These are phyloP conservation scores for Gadopsis bispinosus DNA, from an alignment of 2,797 vertebrate species.

Conservation along the genomic window DNA sequence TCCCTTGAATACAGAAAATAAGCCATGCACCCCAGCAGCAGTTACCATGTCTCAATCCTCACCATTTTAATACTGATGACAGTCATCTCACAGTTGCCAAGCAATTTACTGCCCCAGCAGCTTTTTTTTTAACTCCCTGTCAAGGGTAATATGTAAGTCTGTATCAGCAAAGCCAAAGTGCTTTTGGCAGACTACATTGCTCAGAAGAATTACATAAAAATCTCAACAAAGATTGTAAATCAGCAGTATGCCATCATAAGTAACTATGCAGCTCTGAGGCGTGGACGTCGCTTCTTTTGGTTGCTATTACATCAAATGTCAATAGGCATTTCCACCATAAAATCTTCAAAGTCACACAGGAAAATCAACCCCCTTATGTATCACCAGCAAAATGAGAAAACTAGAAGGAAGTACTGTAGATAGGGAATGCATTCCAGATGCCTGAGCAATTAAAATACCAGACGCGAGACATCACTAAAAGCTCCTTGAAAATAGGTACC, in stretches of 20 bases:
- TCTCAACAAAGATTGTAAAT: slow-evolving; percentile 14
- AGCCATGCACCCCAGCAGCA: background rate
- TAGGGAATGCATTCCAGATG: slow-evolving; percentile 55
- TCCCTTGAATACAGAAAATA: slow-evolving; percentile 20
- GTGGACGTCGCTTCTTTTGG: slow-evolving; percentile 11
- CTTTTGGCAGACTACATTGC: slow-evolving; percentile 22
- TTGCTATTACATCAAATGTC: slow-evolving; percentile 21
- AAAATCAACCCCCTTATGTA: slow-evolving; percentile 22
- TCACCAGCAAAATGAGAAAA: slow-evolving; percentile 24
- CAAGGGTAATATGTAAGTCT: slow-evolving; percentile 29
- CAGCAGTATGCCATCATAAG: slow-evolving; percentile 3
- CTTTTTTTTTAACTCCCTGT: slow-evolving; percentile 24
- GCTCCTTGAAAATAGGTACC: slow-evolving; percentile 26
- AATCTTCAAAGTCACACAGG: slow-evolving; percentile 16
- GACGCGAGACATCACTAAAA: slow-evolving; percentile 16
- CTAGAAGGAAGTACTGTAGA: slow-evolving; percentile 13
- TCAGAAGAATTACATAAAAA: slow-evolving; percentile 27
- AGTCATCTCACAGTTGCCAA: slow-evolving; percentile 20
- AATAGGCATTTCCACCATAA: slow-evolving; percentile 12
- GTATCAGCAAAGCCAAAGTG: slow-evolving; percentile 32
- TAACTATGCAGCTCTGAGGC: slow-evolving; percentile 7
- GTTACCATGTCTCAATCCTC: slow-evolving; percentile 11
- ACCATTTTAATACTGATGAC: slow-evolving; percentile 34
- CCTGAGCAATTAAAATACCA: slow-evolving; percentile 29
- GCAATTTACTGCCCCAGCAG: slow-evolving; percentile 33